phyloP scores from a whole-genome alignment of 2,113 vertebrate species.

The Electrona antarctica region DNA sequence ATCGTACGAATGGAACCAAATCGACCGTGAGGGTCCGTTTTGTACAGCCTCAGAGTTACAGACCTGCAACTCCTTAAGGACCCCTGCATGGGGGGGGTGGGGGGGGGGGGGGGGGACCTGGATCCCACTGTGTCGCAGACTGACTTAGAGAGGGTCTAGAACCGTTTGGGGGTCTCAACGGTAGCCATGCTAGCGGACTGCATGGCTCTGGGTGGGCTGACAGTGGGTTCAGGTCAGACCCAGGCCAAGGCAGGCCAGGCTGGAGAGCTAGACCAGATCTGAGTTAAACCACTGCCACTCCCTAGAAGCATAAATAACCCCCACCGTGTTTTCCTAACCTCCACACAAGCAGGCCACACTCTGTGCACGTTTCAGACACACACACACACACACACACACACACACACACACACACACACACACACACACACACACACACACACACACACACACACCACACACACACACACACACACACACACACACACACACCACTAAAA shows the following conservation, averaged over 20 bases:
- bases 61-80: too few species aligned
- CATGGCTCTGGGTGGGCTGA: too few species aligned
- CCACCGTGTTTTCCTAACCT: slow-evolving; percentile 85
- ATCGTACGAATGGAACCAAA: too few species aligned
- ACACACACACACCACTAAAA: too few species aligned
- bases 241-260: not conserved
- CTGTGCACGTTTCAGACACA: slow-evolving; percentile 11
- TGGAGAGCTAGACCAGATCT: slow-evolving; percentile 22
- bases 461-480: not conserved
- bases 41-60: too few species aligned
- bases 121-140: not conserved
- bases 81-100: too few species aligned
- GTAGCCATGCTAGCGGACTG: too few species aligned
- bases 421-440: not conserved
- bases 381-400: slow-evolving; percentile 6
- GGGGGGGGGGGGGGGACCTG: too few species aligned
- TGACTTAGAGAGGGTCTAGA: too few species aligned
- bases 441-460: slow-evolving; percentile 3
- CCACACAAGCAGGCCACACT: slow-evolving; percentile 66
- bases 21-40: too few species aligned
- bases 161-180: too few species aligned
- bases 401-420: not conserved
- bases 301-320: slow-evolving; percentile 86
- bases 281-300: slow-evolving; percentile 83
- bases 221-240: not conserved